Base-by-base conservation (phyloP, 2,797 vertebrate genomes). In the Alfaro cultratus region DNA sequence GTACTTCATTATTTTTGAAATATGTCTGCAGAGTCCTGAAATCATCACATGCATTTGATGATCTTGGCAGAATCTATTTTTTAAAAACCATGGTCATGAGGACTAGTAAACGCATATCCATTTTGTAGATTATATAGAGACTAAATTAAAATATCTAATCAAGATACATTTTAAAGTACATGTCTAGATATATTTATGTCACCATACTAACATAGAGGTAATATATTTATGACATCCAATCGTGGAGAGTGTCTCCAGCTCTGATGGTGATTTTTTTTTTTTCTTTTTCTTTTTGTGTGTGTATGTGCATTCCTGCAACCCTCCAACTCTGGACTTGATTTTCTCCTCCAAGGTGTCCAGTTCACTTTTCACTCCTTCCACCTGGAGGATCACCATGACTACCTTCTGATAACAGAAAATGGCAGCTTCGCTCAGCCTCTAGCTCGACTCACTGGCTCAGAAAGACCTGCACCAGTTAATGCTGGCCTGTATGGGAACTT, bases 371-470 rank as follows among this genome's bases (percentile, higher is more conserved):
- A 96, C 81, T 93, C 95, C 82, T 96, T 96, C 87, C 94, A 96
- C 91, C 86, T 96, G 90, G 96, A 96, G 91, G 96, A 96, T 85
- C 96, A 96, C 83, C 96, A 96, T 78, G 96, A 96, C 92, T 96
- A 96, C 93, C 95, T 96, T 29, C 92, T 96, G 79, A 93, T 96
- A 91, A 96, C 96, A 2, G 96, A 96, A 92, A 96, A 96, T 7
- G 93, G 94, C 87, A 96, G 95, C 90, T 96, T 96, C 6, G 90
- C 85, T 74, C 94, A 94, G 77, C 96, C 96, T 1, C 90, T 96
- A 64, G 95, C 95, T 45, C 94, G 96, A 53, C 96, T 96, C 82
- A 96, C 96, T 0, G 96, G 95, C 76, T 93, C 95, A 2, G 95
- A 96, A 83, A 89, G 89, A 62, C 95, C 95, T 4, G 78, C 87